Base-by-base conservation (phyloP, 2,888 invertebrate genomes). In the Lasioglossum vierecki region DNA sequence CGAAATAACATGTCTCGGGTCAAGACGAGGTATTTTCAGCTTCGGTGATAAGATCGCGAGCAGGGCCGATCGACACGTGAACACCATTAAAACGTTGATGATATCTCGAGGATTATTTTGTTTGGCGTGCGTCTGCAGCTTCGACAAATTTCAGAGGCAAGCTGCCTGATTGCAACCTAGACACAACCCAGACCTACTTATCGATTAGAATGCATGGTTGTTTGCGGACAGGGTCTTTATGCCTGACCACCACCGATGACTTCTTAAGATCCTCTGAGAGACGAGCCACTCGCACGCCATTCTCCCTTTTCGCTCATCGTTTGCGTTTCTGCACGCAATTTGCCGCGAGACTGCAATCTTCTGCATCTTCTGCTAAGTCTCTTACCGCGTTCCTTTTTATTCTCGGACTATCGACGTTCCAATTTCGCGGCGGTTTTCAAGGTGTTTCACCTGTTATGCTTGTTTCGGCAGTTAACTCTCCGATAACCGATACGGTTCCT, bases 151-250 rank as follows among this genome's bases (percentile, higher is more conserved):
- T 79, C 79, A 79, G 71, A 66, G 70, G 53, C 46, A 70, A 68
- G 81, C 72, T 9, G 35, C 15, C 26, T 46, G 77, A 78, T 85
- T 66, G 49, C 84, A 80, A 78, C 85, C 76, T 84, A 85, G 85
- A 85, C 78, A 60, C 84, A 86, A 86, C 86, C 86, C 86, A 86
- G 86, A 86, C 86, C 86, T 82, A 82, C 79, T 82, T 85, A 79
- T 85, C 79, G 76, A 79, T 79, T 74, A 79, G 74, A 77, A 79
- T 81, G 22, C 80, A 18, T 76, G 46, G 78, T 71, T 76, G 26
- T 72, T 49, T 44, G 22, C 60, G 5, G 49, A 53, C 53, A 30
- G 46, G 41, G 72, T 18, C 72, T 72, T 72, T 46, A 44, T 46
- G 46, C 26, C 26, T 72, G 72, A 46, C 26, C 46, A 46, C 46